These are phyloP conservation scores for Gallinago undulata DNA, from an alignment of 2,113 vertebrate genomes.

Conservation along the genomic window DNA sequence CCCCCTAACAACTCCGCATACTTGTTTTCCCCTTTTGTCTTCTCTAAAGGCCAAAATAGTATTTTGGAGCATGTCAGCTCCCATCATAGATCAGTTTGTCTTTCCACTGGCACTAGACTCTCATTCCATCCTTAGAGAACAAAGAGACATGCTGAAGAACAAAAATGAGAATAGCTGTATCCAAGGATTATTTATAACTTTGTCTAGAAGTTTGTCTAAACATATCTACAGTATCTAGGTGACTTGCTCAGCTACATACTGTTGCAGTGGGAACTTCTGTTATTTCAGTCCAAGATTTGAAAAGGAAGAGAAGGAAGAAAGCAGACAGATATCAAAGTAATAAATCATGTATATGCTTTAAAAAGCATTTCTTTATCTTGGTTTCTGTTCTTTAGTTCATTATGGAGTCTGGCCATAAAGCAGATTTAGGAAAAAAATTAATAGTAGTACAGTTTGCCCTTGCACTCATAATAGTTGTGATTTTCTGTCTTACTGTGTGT, in stretches of 20 bases:
- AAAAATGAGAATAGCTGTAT: constrained; percentile 59
- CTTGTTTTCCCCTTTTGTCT: constrained; percentile 45
- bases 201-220: constrained; percentile 60
- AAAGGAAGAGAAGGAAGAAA: constrained; percentile 27
- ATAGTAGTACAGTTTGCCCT: neutral
- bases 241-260: constrained; percentile 10
- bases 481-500: neutral
- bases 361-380: constrained; percentile 43
- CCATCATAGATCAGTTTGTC: constrained; percentile 46
- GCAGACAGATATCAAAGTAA: neutral
- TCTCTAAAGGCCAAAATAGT: constrained; percentile 37
- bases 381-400: constrained; percentile 9
- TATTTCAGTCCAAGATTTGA: neutral
- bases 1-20: neutral
- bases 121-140: constrained; percentile 62
- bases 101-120: constrained; percentile 53
- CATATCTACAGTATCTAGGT: constrained; percentile 58
- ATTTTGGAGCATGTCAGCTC: constrained; percentile 36
- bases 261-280: constrained; percentile 33
- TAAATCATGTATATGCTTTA: neutral
- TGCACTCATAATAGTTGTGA: neutral
- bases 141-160: constrained; percentile 52
- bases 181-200: constrained; percentile 64
- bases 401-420: neutral
- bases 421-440: neutral